phyloP scores from a whole-genome alignment of 37 sponge, comb jelly and placozoan genomes.

The Chondrilla cf. caribensis region DNA sequence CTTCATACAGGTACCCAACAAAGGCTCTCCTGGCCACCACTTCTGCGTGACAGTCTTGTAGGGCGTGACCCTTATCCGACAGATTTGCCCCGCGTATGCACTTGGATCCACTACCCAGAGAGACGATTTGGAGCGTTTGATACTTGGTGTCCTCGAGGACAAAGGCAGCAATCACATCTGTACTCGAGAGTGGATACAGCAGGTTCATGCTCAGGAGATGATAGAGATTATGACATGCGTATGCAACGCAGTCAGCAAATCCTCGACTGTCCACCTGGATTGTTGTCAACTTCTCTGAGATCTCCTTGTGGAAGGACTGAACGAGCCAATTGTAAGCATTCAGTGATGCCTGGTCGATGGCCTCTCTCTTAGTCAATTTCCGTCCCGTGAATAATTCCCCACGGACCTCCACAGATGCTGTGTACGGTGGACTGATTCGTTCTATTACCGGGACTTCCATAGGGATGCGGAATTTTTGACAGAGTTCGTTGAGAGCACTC shows the following conservation, averaged over 20 bases:
- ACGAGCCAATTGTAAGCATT: not conserved
- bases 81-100: not conserved
- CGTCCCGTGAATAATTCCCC: not conserved
- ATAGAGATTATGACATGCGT: not conserved
- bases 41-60: slow-evolving; percentile 16
- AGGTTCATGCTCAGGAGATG: not conserved
- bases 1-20: slow-evolving; percentile 4
- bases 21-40: slow-evolving; percentile 7
- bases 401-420: not conserved
- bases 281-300: no score
- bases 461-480: not conserved
- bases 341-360: not conserved
- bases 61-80: not conserved
- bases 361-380: slow-evolving; percentile 4
- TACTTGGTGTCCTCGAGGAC: not conserved
- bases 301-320: not conserved
- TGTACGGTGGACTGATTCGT: not conserved
- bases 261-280: not conserved
- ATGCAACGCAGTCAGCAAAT: not conserved
- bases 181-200: not conserved
- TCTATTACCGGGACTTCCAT: not conserved
- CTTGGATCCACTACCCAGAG: slow-evolving; percentile 12
- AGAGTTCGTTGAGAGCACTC: not conserved
- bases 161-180: slow-evolving; percentile 13
- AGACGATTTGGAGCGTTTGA: not conserved